Percentiles rank a stretch among this genome's conserved stretches.
Conservation (phyloP, 1,140 invertebrate genomes). For the Anadara kagoshimensis region DNA sequence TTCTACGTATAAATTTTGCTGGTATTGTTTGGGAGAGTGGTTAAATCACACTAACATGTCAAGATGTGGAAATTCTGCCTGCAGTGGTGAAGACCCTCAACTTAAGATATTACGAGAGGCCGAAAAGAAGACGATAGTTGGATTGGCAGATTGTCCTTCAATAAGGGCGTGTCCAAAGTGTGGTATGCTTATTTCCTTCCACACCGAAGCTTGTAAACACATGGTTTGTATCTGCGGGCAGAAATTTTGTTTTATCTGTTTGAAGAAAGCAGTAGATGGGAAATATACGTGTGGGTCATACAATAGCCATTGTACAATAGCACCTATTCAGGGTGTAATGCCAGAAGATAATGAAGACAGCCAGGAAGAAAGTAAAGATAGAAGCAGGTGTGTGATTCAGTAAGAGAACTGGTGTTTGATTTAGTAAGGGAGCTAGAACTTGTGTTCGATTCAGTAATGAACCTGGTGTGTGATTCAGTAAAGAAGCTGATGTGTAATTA, state of each 20-base stretch:
- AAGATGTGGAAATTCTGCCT: conserved; percentile 37
- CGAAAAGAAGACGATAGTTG: conserved; percentile 28
- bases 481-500: no score
- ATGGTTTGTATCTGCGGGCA: conserved; percentile 33
- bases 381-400: no score
- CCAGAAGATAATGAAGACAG: background rate
- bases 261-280: conserved; percentile 20
- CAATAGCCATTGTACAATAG: conserved; percentile 11
- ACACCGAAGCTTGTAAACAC: conserved; percentile 33
- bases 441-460: no score
- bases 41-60: background rate
- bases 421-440: no score
- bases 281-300: conserved; percentile 10
- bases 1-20: conserved; percentile 42
- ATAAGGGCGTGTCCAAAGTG: conserved; percentile 33
- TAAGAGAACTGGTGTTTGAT: no score
- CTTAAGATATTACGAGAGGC: conserved; percentile 24
- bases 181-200: conserved; percentile 29
- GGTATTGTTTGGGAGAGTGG: conserved; percentile 44
- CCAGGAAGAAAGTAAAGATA: no score
- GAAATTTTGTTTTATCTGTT: conserved; percentile 40
- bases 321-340: conserved; percentile 1
- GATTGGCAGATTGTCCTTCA: conserved; percentile 22
- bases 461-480: no score
- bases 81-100: conserved; percentile 36